Evolutionary conservation across 2,888 invertebrate genomes (phyloP), one percentile per base, ranked within the genome.

Genomic region (Microchrysa polita): DNA sequence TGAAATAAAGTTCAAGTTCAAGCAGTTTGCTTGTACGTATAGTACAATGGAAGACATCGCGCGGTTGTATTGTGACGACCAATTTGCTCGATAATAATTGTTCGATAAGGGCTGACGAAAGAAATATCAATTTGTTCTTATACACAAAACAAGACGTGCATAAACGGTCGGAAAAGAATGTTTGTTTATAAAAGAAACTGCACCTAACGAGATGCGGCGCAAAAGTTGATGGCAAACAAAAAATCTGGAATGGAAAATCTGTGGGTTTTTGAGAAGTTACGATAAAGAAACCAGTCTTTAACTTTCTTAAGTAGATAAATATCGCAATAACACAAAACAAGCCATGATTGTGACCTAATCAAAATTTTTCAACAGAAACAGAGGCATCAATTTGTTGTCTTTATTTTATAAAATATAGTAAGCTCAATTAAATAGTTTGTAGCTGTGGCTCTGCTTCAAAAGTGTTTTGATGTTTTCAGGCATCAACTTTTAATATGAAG

Each of bases 51-150:
- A 18, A 67, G 22, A n/a, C 67, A 23, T 34, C 27, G 2, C 27
- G 27, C 2, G 42, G 34, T 27, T 55, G 22, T 23, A 55, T 55
- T 69, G 69, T 69, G 57, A 55, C 40, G 40, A 44, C 48, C 55
- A 69, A 69, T 69, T 69, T 55, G 69, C 55, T 57, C 69, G 69
- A 69, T 69, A 69, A 69, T 69, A 69, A 69, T 69, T 69, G 55
- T 55, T 40, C 69, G 69, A 69, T 69, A 55, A 69, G 52, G 52
- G 34, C 34, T 65, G n/a, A n/a, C 65, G 48, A 22, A 65, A 65
- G 65, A 65, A 65, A 65, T 65, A 65, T 65, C 65, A 65, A 65
- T 65, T 65, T 65, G 65, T 65, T 65, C 44, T 65, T 22, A 65
- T 61, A 61, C 42, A 48, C 65, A 44, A 61, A 44, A 20, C 48